Conservation (phyloP, 2,797 vertebrate species). For the Pangasius krempfi region DNA sequence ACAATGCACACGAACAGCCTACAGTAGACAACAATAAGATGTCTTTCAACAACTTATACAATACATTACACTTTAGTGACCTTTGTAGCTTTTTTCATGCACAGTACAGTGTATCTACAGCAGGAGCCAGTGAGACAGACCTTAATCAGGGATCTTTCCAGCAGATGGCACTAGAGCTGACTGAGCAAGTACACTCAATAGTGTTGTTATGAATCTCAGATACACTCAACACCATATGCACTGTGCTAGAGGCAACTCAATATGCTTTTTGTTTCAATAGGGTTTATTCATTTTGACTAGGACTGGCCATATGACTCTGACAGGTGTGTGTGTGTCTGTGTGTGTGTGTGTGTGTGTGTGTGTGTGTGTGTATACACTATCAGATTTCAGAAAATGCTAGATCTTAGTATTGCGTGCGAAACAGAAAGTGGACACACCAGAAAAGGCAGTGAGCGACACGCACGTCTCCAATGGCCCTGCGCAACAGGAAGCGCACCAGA, state of each 20-base stretch:
- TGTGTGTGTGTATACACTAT: not conserved
- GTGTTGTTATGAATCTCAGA: conserved; percentile 12
- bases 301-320: not conserved
- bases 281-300: not conserved
- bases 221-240: not conserved
- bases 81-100: not conserved
- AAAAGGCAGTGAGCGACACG: conserved; percentile 93
- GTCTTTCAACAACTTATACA: not conserved
- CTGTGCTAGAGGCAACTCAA: not conserved
- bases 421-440: conserved; percentile 77
- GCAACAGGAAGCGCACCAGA: conserved; percentile 90
- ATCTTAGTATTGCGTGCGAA: not conserved
- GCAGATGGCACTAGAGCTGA: conserved; percentile 50
- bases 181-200: not conserved
- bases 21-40: not conserved
- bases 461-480: conserved; percentile 87
- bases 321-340: not conserved
- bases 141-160: conserved; percentile 20
- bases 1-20: not conserved
- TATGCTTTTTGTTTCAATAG: not conserved
- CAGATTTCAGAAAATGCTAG: not conserved
- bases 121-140: not conserved
- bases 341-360: not conserved
- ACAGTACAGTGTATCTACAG: not conserved
- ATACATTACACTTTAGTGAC: too few relatives aligned